A percentile compares a stretch with the other conserved stretches of the same genome.
These are phyloP conservation scores for Copidosoma aretas DNA, from an alignment of 2,888 invertebrate species.

Conservation along the genomic window DNA sequence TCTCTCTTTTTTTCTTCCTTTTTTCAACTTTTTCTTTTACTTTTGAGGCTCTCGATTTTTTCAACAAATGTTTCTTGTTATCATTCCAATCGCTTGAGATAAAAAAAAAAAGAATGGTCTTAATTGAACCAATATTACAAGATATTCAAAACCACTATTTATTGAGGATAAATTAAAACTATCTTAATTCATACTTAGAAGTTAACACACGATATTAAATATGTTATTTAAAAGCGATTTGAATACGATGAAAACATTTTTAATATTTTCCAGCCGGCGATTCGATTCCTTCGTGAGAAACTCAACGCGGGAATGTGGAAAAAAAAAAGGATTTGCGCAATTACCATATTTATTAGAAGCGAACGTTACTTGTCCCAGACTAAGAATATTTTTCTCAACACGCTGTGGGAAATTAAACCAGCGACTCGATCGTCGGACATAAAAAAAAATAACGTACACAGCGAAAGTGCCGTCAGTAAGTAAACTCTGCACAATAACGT, in stretches of 20 bases:
- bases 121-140: too few species aligned
- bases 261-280: slow-evolving; percentile 28
- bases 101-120: too few species aligned
- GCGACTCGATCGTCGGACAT: slow-evolving; percentile 11
- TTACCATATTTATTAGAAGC: slow-evolving; percentile 40
- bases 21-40: neutral
- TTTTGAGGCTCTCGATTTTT: neutral
- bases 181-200: too few species aligned
- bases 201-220: neutral
- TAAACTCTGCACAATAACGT: slow-evolving; percentile 8
- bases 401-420: slow-evolving; percentile 13
- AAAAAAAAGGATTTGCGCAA: slow-evolving; percentile 18
- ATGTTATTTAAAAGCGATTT: neutral
- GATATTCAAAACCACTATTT: too few species aligned
- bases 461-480: slow-evolving; percentile 9
- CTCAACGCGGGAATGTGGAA: neutral
- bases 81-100: neutral
- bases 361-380: slow-evolving; percentile 4
- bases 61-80: neutral
- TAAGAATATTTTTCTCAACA: slow-evolving; percentile 9
- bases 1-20: neutral
- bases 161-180: too few species aligned
- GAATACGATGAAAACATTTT: neutral
- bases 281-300: slow-evolving; percentile 26
- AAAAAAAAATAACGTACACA: neutral